Percentiles rank a stretch among this genome's conserved stretches.
These are phyloP conservation scores for Alloplasta piceator DNA, from an alignment of 2,888 invertebrate genomes.

Conservation along the genomic window DNA sequence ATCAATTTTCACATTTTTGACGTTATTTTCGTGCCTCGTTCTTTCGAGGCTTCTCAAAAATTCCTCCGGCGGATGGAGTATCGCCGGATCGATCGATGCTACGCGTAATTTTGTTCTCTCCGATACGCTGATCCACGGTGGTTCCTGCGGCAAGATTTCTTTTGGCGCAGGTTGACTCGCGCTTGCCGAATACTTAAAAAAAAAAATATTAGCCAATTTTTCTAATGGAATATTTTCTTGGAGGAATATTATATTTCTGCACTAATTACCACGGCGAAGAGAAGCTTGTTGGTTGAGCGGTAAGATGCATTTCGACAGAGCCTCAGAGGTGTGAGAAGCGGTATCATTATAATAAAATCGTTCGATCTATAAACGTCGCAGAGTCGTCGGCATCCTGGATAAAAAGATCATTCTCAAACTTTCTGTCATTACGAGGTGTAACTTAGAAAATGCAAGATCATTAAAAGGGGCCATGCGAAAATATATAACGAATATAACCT, in stretches of 20 bases:
- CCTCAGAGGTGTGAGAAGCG: slow-evolving; percentile 71
- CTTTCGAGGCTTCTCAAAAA: slow-evolving; percentile 27
- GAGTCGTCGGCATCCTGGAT: slow-evolving; percentile 68
- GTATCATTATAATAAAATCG: slow-evolving; percentile 77
- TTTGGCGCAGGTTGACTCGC: slow-evolving; percentile 66
- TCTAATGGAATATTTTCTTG: no score
- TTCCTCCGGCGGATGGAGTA: slow-evolving; percentile 64
- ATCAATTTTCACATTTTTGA: slow-evolving; percentile 13
- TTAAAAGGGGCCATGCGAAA: background rate
- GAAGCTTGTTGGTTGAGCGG: slow-evolving; percentile 71
- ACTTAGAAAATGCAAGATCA: background rate
- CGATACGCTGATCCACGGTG: slow-evolving; percentile 64
- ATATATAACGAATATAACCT: background rate
- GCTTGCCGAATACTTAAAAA: slow-evolving; percentile 74
- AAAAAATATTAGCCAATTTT: background rate
- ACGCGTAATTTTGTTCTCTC: slow-evolving; percentile 65
- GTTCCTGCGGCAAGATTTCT: slow-evolving; percentile 63
- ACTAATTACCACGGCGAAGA: slow-evolving; percentile 72
- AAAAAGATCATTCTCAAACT: slow-evolving; percentile 14
- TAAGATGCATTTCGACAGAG: slow-evolving; percentile 74
- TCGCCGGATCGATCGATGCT: slow-evolving; percentile 62
- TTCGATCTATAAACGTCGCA: slow-evolving; percentile 53
- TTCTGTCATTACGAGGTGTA: background rate
- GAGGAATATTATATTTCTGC: no score
- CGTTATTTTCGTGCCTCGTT: background rate